Conservation (phyloP, 2,113 vertebrate genomes). For the Empidonax traillii region DNA sequence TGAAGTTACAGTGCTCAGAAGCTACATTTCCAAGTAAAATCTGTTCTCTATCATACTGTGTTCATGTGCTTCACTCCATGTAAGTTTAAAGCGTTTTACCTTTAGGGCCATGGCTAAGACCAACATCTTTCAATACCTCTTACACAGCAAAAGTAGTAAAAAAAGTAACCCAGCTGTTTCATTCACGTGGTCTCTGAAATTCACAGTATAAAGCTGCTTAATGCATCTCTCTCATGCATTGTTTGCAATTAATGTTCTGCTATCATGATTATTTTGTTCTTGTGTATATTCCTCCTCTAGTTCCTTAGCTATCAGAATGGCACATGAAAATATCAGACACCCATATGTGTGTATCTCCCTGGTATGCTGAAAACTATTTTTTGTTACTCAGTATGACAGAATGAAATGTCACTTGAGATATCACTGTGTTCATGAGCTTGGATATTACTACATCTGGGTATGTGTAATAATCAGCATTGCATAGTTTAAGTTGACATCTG, state of each 20-base stretch:
- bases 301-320: not conserved
- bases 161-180: not conserved
- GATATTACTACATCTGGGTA: not conserved
- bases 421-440: not conserved
- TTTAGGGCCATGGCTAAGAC: not conserved
- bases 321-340: not conserved
- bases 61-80: not conserved
- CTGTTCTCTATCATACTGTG: not conserved
- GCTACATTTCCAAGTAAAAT: not conserved
- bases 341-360: not conserved
- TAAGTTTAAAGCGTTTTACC: not conserved
- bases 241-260: not conserved
- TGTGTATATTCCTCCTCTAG: not conserved
- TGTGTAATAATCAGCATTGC: not conserved
- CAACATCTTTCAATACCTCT: not conserved
- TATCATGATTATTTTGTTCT: not conserved
- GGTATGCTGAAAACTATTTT: not conserved
- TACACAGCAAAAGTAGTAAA: not conserved
- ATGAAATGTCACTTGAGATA: not conserved
- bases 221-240: not conserved
- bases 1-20: not conserved
- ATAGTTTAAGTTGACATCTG: not conserved
- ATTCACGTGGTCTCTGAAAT: not conserved
- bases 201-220: not conserved
- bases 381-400: not conserved